Conservation (phyloP, 2,888 invertebrate genomes). For the Rhaphigaster nebulosa region DNA sequence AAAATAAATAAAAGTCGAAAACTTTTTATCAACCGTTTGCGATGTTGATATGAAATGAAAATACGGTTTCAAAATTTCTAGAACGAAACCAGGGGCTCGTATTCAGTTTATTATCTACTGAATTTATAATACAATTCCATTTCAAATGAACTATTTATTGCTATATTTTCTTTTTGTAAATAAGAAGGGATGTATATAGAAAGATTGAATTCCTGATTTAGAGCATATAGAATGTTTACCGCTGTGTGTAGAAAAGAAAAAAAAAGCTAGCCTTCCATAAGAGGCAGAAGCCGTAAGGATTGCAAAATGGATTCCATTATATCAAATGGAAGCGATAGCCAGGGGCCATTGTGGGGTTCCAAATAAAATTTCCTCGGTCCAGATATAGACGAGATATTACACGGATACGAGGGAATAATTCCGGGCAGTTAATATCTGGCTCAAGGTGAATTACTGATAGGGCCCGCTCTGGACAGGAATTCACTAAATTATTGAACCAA, state of each 20-base stretch:
- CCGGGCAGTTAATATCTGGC: slow-evolving; percentile 45
- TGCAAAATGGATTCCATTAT: slow-evolving; percentile 38
- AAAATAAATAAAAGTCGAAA: no score
- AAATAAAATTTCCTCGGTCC: background rate
- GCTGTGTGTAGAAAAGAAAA: background rate
- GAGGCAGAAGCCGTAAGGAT: background rate
- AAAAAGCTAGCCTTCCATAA: background rate
- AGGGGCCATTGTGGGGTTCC: background rate
- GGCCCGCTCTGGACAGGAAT: slow-evolving; percentile 15
- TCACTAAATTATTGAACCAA: slow-evolving; percentile 26
- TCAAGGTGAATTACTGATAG: slow-evolving; percentile 39
- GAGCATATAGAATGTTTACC: background rate
- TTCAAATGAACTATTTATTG: no score
- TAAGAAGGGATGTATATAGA: background rate
- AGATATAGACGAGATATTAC: slow-evolving; percentile 35
- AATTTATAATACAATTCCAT: no score
- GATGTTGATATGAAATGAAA: no score
- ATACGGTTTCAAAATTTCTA: no score
- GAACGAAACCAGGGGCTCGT: no score
- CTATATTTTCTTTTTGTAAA: no score
- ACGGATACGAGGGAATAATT: slow-evolving; percentile 42
- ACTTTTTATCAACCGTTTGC: no score
- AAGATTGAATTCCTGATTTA: background rate
- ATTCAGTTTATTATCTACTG: no score
- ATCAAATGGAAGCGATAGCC: slow-evolving; percentile 14